Conservation (phyloP, 2,113 vertebrate species). For the rat (Rattus norvegicus) region DNA sequence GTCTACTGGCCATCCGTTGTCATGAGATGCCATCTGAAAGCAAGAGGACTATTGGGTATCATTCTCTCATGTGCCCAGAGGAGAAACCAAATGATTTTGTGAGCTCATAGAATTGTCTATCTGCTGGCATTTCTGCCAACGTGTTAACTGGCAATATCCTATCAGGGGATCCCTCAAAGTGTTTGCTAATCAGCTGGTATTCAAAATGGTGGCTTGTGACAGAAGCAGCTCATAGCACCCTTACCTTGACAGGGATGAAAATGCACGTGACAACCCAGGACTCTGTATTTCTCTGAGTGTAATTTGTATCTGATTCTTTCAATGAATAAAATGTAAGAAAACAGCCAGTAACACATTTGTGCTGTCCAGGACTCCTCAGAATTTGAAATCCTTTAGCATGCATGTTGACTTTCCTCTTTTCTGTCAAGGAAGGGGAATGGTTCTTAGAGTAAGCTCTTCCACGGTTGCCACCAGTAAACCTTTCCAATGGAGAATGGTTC, state of each 20-base stretch:
- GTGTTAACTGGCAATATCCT: neutral
- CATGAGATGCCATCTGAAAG: neutral
- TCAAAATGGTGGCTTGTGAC: neutral
- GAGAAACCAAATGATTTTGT: neutral
- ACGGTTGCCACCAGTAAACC: neutral
- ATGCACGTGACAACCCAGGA: neutral
- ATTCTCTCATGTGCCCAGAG: neutral
- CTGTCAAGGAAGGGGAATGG: conserved; percentile 18
- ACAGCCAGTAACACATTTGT: neutral
- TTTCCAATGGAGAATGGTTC: neutral
- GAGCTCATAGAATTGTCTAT: neutral
- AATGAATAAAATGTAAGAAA: neutral
- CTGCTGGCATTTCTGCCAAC: neutral
- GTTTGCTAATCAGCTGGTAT: neutral
- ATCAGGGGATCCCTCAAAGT: neutral
- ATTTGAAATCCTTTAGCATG: neutral
- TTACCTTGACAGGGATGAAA: neutral
- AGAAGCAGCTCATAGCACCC: neutral
- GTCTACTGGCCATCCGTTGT: neutral
- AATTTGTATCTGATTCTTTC: neutral
- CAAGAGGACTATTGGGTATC: neutral
- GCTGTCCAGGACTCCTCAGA: neutral
- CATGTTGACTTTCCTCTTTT: neutral
- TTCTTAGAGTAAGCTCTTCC: conserved; percentile 12
- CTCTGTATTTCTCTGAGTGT: neutral